Evolutionary conservation across 2,888 invertebrate genomes (phyloP), one percentile per base, ranked within the genome.

Genomic region (Drosophila infuscata): DNA sequence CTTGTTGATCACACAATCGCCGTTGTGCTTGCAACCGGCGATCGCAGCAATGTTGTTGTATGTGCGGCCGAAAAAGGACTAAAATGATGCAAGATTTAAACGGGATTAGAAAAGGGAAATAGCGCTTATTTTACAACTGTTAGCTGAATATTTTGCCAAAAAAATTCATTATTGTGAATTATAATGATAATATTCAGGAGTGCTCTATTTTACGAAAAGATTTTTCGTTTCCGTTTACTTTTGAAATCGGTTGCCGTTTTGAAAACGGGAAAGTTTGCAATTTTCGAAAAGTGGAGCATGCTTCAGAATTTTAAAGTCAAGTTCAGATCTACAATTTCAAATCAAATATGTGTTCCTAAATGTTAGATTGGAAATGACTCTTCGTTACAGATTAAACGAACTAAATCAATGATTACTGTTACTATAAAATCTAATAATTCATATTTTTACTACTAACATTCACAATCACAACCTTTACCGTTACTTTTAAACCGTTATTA

Each of bases 61-160:
- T 15, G 98, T 97, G 81, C 98, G 95, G 38, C 98, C 98, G 93
- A 98, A 98, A 94, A 98, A 98, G 59, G 97, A 97, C 98, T 98
- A 96, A 0, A 56, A 96, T 96, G 1, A 63, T 3, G 20, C 5
- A 41, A 12, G 20, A 15, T 30, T 30, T 9, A 11, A 15, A 29
- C 6, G 54, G 3, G n/a, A n/a, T 56, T 38, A 8, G 8, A 25
- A 7, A 35, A 11, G 2, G 43, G 20, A 20, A 36, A 36, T 32
- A 32, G 41, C 29, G 25, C 12, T 29, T 12, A 48, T 3, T 30
- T 30, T 30, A 35, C 12, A 35, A 35, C 5, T 35, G 35, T 41
- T 41, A 41, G 41, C n/a, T 9, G 17, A 35, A 35, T 35, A 15
- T 30, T 5, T 30, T 30, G 30, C 30, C 30, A 30, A 30, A 5